Base-by-base conservation (phyloP, 2,113 vertebrate genomes). In the Entelurus aequoreus region DNA sequence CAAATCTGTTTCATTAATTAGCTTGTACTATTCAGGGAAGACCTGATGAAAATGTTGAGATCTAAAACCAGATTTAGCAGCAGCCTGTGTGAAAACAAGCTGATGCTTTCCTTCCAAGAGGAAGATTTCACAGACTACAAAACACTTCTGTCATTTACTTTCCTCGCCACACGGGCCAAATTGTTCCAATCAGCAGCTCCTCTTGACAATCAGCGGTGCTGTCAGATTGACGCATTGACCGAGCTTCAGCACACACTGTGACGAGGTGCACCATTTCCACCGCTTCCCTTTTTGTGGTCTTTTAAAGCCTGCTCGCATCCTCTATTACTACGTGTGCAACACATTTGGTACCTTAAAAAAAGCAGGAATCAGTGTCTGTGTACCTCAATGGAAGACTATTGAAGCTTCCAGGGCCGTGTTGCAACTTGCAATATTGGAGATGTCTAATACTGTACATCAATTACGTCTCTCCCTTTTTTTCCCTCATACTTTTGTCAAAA, bases 361-460 rank as follows among this genome's bases (percentile, higher is more conserved):
- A 1, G 21, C 6, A 8, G 14, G 6, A 8, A 38, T 14, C 36
- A 40, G 16, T 21, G 57, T 51, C 15, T 60, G n/a, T 66, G 65
- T 60, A 70, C 50, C 63, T 54, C 69, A 63, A 57, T 62, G 62
- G 69, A 71, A 60, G 61, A 74, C 80, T 78, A 80, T 71, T 69
- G 77, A 63, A 73, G 74, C 79, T 82, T 84, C 77, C 71, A 82
- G 71, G 72, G 81, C 61, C 65, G 73, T 74, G 68, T 74, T 81
- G 79, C 81, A 80, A 86, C 28, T 28, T 28, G 28, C 28, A 28
- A 28, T 28, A 28, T 28, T 82, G 80, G 83, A 86, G 13, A 69
- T 71, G 77, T 80, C 60, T 66, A 80, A 82, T 81, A 28, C 28
- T 28, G 28, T 28, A 76, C 81, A 85, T 81, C 77, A 80, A 70